A percentile compares a stretch with the other conserved stretches of the same genome.
phyloP scores from a whole-genome alignment of 2,797 vertebrate species.

The Halcyon smyrnensis region DNA sequence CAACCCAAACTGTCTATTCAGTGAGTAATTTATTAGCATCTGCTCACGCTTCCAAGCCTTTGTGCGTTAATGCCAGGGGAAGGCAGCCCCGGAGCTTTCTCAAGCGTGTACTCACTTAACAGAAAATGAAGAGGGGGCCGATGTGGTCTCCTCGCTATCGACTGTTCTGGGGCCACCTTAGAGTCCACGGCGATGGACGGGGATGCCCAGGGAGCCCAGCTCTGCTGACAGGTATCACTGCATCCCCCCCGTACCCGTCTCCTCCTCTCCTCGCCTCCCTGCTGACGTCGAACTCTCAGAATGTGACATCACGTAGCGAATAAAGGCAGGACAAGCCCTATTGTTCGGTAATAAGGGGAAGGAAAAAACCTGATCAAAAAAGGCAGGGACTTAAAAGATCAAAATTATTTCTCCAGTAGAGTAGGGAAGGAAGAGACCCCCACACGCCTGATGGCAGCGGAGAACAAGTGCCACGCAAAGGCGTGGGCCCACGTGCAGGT shows the following conservation, averaged over 20 bases:
- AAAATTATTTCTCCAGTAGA: slow-evolving; percentile 57
- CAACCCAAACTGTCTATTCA: neutral
- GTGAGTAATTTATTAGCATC: slow-evolving; percentile 35
- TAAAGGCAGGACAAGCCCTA: slow-evolving; percentile 41
- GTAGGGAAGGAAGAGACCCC: neutral
- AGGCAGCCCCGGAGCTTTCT: neutral
- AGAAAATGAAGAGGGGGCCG: neutral
- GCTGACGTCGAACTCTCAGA: neutral
- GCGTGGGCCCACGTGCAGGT: slow-evolving; percentile 7
- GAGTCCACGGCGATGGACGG: too few species aligned
- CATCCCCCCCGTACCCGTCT: neutral
- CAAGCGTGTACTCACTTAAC: accelerated
- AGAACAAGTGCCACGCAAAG: slow-evolving; percentile 43
- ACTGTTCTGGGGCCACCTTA: neutral
- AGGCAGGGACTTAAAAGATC: slow-evolving; percentile 25
- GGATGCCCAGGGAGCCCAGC: neutral
- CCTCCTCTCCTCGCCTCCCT: neutral
- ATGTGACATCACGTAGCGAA: neutral
- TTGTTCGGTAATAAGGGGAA: slow-evolving; percentile 7
- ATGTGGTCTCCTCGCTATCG: neutral
- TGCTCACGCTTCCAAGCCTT: neutral
- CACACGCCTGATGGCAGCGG: slow-evolving; percentile 21
- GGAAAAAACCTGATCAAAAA: neutral
- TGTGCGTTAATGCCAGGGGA: neutral
- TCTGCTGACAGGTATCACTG: neutral